phyloP scores from a whole-genome alignment of 2,113 vertebrate species.

The Tretioscincus oriximinensis region DNA sequence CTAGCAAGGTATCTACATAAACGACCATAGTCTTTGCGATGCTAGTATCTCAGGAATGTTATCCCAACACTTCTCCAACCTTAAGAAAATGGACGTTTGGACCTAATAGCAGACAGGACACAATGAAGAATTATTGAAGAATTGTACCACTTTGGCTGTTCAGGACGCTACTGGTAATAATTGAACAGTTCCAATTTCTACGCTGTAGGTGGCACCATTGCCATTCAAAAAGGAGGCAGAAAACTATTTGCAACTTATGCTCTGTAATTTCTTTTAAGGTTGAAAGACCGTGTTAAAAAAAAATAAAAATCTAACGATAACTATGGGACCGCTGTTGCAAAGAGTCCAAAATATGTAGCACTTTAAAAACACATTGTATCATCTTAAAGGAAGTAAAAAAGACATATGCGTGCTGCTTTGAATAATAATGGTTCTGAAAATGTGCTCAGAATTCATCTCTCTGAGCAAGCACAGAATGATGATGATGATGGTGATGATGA shows the following conservation, averaged over 20 bases:
- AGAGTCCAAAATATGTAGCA: neutral
- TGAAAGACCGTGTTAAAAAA: neutral
- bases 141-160: neutral
- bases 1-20: too few species aligned
- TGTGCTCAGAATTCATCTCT: neutral
- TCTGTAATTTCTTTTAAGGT: neutral
- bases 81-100: too few species aligned
- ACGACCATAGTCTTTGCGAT: too few species aligned
- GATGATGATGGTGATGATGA: too few species aligned
- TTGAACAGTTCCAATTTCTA: neutral
- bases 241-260: neutral
- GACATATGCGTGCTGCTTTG: neutral
- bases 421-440: neutral
- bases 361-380: neutral
- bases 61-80: too few species aligned
- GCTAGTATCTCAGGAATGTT: too few species aligned
- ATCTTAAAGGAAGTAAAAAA: neutral
- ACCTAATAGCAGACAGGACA: too few species aligned
- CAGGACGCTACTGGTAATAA: neutral
- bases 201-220: constrained; percentile 69
- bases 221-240: constrained; percentile 16
- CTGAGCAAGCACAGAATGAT: neutral
- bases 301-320: neutral
- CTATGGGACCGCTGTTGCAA: neutral
- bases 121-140: too few species aligned